These are phyloP conservation scores for Drosophila virilis DNA, from an alignment of 1,140 invertebrate species.

Conservation along the genomic window DNA sequence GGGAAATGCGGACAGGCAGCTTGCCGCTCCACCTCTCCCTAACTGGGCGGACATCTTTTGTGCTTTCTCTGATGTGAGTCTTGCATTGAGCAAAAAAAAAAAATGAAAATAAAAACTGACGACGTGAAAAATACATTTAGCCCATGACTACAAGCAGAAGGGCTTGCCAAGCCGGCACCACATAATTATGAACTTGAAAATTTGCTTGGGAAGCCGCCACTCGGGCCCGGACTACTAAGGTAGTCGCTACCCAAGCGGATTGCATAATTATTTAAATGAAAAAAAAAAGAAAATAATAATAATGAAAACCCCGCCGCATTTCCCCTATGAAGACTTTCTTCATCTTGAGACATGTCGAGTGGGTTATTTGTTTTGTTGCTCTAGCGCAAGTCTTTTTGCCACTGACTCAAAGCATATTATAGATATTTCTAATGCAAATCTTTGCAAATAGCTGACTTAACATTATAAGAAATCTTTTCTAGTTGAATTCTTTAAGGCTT, in stretches of 20 bases:
- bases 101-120: conserved; percentile 55
- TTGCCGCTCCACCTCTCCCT: background rate
- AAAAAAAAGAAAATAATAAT: background rate
- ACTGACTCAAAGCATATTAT: too few species aligned
- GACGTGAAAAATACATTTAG: conserved; percentile 58
- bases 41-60: conserved; percentile 51
- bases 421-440: conserved; percentile 5
- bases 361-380: conserved; percentile 32
- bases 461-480: background rate
- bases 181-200: conserved; percentile 82
- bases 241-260: conserved; percentile 39
- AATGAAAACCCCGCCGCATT: conserved; percentile 35
- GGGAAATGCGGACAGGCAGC: conserved; percentile 75
- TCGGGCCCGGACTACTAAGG: conserved; percentile 37
- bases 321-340: conserved; percentile 58
- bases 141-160: background rate
- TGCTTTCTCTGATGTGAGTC: conserved; percentile 51
- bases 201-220: conserved; percentile 32
- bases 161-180: conserved; percentile 44
- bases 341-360: conserved; percentile 77
- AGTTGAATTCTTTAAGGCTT: conserved; percentile 14
- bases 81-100: conserved; percentile 75
- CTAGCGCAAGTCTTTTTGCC: background rate
- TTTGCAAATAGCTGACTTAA: background rate
- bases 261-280: conserved; percentile 77